These are phyloP conservation scores for Acanthaster planci DNA, from an alignment of 35 echinoderm and acorn worm genomes.

Conservation along the genomic window DNA sequence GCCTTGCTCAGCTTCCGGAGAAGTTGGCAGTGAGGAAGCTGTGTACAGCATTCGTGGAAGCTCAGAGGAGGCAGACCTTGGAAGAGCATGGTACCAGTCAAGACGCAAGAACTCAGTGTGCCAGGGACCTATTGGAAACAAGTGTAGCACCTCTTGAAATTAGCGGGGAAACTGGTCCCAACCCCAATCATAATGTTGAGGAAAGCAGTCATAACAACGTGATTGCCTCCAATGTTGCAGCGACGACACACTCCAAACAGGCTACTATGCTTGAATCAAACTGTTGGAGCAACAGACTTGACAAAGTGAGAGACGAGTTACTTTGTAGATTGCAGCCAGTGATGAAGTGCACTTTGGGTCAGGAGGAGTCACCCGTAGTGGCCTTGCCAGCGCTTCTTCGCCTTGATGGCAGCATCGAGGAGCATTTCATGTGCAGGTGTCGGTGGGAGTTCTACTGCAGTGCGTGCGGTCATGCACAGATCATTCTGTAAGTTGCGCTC, in stretches of 20 bases:
- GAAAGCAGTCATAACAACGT: not conserved
- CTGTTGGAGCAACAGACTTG: not conserved
- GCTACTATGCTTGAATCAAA: too few species aligned
- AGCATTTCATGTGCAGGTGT: slow-evolving; percentile 66
- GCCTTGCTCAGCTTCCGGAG: slow-evolving; percentile 26
- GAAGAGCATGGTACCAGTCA: not conserved
- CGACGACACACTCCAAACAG: too few species aligned
- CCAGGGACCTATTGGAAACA: not conserved
- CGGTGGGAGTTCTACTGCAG: slow-evolving; percentile 75
- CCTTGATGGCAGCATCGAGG: slow-evolving; percentile 48
- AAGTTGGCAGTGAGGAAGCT: slow-evolving; percentile 48
- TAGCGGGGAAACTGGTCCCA: too few species aligned
- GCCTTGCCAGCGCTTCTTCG: slow-evolving; percentile 66
- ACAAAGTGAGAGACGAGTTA: slow-evolving; percentile 44
- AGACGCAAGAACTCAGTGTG: not conserved
- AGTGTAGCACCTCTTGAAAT: not conserved
- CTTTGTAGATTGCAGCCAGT: slow-evolving; percentile 50
- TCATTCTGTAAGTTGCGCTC: slow-evolving; percentile 64
- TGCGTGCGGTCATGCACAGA: slow-evolving; percentile 53
- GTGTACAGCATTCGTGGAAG: slow-evolving; percentile 66
- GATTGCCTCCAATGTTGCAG: not conserved
- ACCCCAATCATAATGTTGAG: too few species aligned
- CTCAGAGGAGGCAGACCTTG: slow-evolving; percentile 20
- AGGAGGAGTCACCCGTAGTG: slow-evolving; percentile 76
- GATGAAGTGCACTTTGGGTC: slow-evolving; percentile 51